Evolutionary conservation across 2,888 invertebrate species (phyloP).

Genomic region (Drosophila borealis): DNA sequence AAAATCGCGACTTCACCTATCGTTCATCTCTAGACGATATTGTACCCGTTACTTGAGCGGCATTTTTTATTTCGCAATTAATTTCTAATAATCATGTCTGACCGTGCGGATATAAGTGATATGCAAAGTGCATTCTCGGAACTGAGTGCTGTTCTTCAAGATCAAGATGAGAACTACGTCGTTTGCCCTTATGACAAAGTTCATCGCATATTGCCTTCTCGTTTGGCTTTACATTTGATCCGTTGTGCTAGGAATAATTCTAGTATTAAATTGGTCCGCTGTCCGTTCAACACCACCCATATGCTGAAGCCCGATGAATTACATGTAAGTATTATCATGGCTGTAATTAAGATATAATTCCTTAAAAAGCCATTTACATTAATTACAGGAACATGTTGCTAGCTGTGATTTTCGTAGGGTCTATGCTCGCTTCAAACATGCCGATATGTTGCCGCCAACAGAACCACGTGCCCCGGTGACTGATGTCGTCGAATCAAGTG

Average conservation of each 20-base stretch:
- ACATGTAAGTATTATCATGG: conserved; percentile 38
- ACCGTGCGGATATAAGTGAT: not conserved
- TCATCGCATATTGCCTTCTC: conserved; percentile 86
- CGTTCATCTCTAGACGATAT: not conserved
- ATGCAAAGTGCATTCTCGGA: no score
- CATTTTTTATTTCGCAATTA: not conserved
- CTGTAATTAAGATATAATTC: not conserved
- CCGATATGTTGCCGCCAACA: conserved; percentile 51
- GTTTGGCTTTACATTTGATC: conserved; percentile 86
- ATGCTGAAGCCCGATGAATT: conserved; percentile 85
- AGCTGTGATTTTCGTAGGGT: conserved; percentile 61
- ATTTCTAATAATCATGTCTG: not conserved
- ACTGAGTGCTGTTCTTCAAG: no score
- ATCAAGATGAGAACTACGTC: conserved; percentile 47
- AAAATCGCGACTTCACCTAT: not conserved
- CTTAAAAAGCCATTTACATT: not conserved
- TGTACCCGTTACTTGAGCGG: not conserved
- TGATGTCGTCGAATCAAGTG: not conserved
- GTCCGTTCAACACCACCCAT: conserved; percentile 87
- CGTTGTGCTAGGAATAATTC: conserved; percentile 86
- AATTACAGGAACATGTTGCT: conserved; percentile 61
- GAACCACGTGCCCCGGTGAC: not conserved
- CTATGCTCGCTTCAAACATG: conserved; percentile 39
- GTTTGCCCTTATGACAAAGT: conserved; percentile 87
- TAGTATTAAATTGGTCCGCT: conserved; percentile 83